phyloP scores from a whole-genome alignment of 2,888 invertebrate species.

The Minunthozetes semirufus region DNA sequence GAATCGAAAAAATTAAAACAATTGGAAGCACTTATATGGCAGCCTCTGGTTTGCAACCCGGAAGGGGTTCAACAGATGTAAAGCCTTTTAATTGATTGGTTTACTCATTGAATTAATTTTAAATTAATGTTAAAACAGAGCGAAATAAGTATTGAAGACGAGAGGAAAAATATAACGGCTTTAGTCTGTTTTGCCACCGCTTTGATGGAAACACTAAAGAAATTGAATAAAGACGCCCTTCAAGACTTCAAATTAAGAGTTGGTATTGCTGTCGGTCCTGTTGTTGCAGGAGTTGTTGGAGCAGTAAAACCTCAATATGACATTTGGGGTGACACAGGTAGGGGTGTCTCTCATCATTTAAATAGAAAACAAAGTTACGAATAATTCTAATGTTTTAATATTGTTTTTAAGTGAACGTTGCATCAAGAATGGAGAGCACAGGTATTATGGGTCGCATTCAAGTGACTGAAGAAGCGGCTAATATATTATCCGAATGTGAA shows the following conservation, averaged over 20 bases:
- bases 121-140: slow-evolving; percentile 29
- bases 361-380: too few species aligned
- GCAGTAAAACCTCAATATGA: slow-evolving; percentile 47
- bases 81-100: neutral
- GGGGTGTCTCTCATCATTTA: too few species aligned
- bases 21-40: slow-evolving; percentile 51
- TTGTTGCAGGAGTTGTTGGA: slow-evolving; percentile 90
- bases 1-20: slow-evolving; percentile 51
- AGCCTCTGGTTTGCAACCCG: slow-evolving; percentile 44
- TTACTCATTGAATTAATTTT: neutral
- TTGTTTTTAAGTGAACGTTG: slow-evolving; percentile 78
- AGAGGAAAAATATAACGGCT: slow-evolving; percentile 47
- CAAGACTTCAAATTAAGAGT: slow-evolving; percentile 64
- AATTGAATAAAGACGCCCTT: slow-evolving; percentile 51
- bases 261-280: slow-evolving; percentile 78
- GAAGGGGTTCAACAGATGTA: slow-evolving; percentile 40
- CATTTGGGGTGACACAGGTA: slow-evolving; percentile 39
- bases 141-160: slow-evolving; percentile 41
- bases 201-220: slow-evolving; percentile 61
- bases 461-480: slow-evolving; percentile 72
- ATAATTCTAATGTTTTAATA: neutral
- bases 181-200: slow-evolving; percentile 66
- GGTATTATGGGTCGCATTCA: slow-evolving; percentile 73
- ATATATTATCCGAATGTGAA: slow-evolving; percentile 56
- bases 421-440: slow-evolving; percentile 90